These are phyloP conservation scores for Bambusicola thoracicus DNA, from an alignment of 2,113 vertebrate genomes.

Conservation along the genomic window DNA sequence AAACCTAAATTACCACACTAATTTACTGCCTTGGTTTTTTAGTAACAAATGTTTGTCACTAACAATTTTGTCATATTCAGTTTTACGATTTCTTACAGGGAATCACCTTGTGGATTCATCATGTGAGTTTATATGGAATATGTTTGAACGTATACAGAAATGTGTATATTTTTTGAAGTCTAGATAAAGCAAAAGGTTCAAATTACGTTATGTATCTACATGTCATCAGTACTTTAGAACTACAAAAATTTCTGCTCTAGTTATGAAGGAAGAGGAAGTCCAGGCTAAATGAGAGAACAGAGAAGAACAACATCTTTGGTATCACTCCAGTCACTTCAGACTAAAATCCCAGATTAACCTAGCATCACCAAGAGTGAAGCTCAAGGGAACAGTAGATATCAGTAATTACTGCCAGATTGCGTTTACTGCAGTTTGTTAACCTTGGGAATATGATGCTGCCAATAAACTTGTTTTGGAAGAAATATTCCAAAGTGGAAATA, in stretches of 20 bases:
- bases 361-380: neutral
- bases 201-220: neutral
- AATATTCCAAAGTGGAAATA: neutral
- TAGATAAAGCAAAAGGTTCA: neutral
- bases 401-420: neutral
- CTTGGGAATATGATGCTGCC: neutral
- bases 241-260: neutral
- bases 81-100: neutral
- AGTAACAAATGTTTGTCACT: neutral
- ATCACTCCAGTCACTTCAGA: neutral
- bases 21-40: neutral
- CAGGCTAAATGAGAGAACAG: neutral
- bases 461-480: neutral
- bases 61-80: neutral
- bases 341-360: neutral
- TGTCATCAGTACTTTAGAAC: neutral
- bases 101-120: neutral
- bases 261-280: neutral
- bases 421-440: neutral
- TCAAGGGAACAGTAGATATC: neutral
- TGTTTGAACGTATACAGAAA: neutral
- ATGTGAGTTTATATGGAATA: neutral
- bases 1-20: neutral
- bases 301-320: neutral
- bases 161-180: neutral